Percentiles rank a stretch among this genome's conserved stretches.
Conservation (phyloP, 1,140 invertebrate genomes). For the Leptonema lineaticorne region DNA sequence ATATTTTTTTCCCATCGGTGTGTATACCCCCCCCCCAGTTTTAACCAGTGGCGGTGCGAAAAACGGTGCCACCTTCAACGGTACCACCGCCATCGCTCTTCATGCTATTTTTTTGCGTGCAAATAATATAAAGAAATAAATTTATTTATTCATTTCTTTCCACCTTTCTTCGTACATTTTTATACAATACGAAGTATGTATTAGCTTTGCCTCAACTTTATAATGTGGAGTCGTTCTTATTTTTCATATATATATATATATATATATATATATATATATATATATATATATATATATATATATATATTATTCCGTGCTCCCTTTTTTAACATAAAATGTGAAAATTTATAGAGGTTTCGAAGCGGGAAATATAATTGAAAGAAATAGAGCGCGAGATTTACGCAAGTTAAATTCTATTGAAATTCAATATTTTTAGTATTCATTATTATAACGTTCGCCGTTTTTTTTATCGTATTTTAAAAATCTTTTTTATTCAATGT, state of each 20-base stretch:
- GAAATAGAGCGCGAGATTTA: no score
- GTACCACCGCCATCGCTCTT: no score
- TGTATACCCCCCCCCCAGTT: neutral
- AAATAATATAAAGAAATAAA: slow-evolving; percentile 12
- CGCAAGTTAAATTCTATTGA: no score
- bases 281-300: neutral
- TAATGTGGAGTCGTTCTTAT: neutral
- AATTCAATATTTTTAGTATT: no score
- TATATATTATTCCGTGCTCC: no score
- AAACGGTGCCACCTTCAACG: no score
- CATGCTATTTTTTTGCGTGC: slow-evolving; percentile 1
- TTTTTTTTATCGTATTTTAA: no score
- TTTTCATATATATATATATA: neutral
- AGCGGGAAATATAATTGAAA: no score
- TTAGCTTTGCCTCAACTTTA: neutral
- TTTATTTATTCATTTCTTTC: slow-evolving; percentile 9
- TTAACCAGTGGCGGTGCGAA: neutral
- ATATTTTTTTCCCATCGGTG: neutral
- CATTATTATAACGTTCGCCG: no score
- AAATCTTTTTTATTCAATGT: no score
- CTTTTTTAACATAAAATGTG: no score
- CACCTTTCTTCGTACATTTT: neutral
- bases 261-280: neutral
- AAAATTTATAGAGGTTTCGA: no score
- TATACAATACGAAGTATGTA: neutral